Percentiles rank a stretch among this genome's conserved stretches.
Evolutionary conservation across 1,140 invertebrate species (phyloP).

Genomic region (Apolygus lucorum): DNA sequence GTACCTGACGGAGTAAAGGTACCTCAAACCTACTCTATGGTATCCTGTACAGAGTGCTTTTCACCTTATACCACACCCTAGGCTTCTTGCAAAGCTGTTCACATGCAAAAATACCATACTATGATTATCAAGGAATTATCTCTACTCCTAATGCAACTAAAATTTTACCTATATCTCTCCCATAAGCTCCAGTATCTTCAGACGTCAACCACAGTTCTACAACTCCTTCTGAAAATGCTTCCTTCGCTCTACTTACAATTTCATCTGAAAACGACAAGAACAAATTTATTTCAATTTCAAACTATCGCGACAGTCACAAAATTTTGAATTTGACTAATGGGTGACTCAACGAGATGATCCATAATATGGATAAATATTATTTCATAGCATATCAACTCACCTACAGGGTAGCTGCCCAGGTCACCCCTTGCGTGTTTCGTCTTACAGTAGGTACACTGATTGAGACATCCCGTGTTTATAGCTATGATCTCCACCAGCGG

Average conservation of each 20-base stretch:
- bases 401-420: constrained; percentile 81
- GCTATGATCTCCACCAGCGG: constrained; percentile 95
- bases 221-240: constrained; percentile 88
- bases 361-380: background rate
- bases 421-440: constrained; percentile 96
- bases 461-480: constrained; percentile 95
- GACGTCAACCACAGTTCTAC: constrained; percentile 97
- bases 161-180: constrained; percentile 45
- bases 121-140: too few relatives aligned
- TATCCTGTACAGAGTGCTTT: too few relatives aligned
- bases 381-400: constrained; percentile 30
- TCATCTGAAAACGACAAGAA: constrained; percentile 48
- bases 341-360: background rate
- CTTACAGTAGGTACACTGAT: constrained; percentile 98
- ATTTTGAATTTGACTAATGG: background rate
- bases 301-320: too few relatives aligned
- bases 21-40: too few relatives aligned
- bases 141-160: too few relatives aligned
- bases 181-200: constrained; percentile 96
- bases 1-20: too few relatives aligned
- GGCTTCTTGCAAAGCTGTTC: too few relatives aligned
- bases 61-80: too few relatives aligned
- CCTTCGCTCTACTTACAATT: constrained; percentile 65
- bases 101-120: too few relatives aligned
- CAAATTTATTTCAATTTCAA: too few relatives aligned